These are phyloP conservation scores for Macheiramphus alcinus DNA, from an alignment of 2,113 vertebrate species.

Conservation along the genomic window DNA sequence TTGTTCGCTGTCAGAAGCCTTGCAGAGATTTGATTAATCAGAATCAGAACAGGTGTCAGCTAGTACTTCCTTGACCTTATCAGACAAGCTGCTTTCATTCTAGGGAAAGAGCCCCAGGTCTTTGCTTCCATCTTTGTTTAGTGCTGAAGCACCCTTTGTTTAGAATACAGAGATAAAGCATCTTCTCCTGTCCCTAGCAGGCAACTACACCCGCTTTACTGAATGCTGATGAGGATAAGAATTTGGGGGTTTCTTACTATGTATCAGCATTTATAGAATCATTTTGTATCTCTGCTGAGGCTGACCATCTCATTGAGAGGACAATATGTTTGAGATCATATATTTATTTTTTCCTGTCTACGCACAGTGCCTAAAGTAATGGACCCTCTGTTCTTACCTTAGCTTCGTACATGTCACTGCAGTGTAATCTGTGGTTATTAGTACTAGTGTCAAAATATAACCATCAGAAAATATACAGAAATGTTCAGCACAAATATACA, in stretches of 20 bases:
- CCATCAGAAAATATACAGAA: neutral
- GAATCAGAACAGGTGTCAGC: neutral
- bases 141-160: neutral
- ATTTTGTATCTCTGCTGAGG: neutral
- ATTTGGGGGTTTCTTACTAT: neutral
- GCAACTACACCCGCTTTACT: neutral
- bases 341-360: too few species aligned
- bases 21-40: neutral
- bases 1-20: neutral
- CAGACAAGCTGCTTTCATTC: neutral
- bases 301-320: neutral
- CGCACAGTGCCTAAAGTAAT: neutral
- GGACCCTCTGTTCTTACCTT: neutral
- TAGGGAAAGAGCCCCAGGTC: neutral
- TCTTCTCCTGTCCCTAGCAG: neutral
- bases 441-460: neutral
- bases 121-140: neutral
- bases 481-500: neutral
- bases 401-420: neutral
- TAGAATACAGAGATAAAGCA: neutral
- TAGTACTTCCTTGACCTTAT: neutral
- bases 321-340: neutral
- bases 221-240: neutral
- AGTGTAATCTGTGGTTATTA: neutral
- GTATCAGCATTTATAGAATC: neutral